Conservation (phyloP, 1,140 invertebrate genomes). For the Dermatophagoides farinae region DNA sequence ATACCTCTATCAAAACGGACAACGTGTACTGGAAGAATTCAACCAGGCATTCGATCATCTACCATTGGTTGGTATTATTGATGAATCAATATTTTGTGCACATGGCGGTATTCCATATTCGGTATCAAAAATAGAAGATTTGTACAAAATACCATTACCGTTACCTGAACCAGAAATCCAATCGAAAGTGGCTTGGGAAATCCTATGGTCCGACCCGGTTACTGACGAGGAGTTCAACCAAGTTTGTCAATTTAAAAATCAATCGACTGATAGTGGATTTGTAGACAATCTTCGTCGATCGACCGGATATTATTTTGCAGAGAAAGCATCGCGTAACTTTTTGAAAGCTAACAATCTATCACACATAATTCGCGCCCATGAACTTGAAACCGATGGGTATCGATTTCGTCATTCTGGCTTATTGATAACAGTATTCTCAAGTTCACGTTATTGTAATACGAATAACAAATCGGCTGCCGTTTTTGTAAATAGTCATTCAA, state of each 20-base stretch:
- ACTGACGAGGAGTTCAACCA: constrained; percentile 17
- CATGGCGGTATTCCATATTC: constrained; percentile 53
- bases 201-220: constrained; percentile 55
- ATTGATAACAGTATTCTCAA: constrained; percentile 43
- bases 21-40: constrained; percentile 41
- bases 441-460: constrained; percentile 41
- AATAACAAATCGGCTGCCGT: constrained; percentile 43
- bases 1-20: constrained; percentile 36
- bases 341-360: constrained; percentile 39
- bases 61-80: constrained; percentile 46
- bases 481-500: constrained; percentile 32
- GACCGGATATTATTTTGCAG: constrained; percentile 46
- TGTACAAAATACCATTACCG: constrained; percentile 40
- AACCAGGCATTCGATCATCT: constrained; percentile 48
- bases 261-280: constrained; percentile 34
- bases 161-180: constrained; percentile 38
- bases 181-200: constrained; percentile 46
- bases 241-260: constrained; percentile 17
- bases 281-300: constrained; percentile 40
- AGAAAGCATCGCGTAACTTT: constrained; percentile 40
- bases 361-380: constrained; percentile 47
- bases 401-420: constrained; percentile 35
- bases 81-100: constrained; percentile 43
- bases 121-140: constrained; percentile 28
- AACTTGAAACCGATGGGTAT: constrained; percentile 31